Evolutionary conservation across 2,113 vertebrate species (phyloP).

Genomic region (Crotalus helleri): DNA sequence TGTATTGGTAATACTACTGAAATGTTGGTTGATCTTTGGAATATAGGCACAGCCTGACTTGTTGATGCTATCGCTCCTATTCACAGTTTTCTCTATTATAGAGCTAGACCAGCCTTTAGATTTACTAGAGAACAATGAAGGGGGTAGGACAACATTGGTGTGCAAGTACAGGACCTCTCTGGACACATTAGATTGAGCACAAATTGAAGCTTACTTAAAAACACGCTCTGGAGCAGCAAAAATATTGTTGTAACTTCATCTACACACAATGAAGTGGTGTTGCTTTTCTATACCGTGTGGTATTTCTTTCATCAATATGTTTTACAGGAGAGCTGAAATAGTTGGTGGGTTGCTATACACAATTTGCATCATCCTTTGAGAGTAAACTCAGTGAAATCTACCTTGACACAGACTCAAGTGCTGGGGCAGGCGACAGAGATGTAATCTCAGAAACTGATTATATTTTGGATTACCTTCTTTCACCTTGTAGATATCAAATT

Average conservation of each 20-base stretch:
- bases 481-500: neutral
- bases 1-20: too few relatives aligned
- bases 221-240: neutral
- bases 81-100: too few relatives aligned
- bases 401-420: neutral
- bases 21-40: too few relatives aligned
- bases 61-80: too few relatives aligned
- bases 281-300: neutral
- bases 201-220: neutral
- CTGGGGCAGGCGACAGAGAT: neutral
- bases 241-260: neutral
- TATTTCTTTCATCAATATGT: neutral
- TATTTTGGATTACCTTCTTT: neutral
- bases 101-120: neutral
- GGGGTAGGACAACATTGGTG: neutral
- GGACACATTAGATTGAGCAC: neutral
- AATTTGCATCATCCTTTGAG: neutral
- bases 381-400: neutral
- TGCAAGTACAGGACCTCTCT: neutral
- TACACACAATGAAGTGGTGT: neutral
- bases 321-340: neutral
- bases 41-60: too few relatives aligned
- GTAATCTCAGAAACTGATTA: neutral
- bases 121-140: neutral
- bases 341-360: neutral